phyloP scores from a whole-genome alignment of 2,113 vertebrate genomes.

The Tragelaphus buxtoni region DNA sequence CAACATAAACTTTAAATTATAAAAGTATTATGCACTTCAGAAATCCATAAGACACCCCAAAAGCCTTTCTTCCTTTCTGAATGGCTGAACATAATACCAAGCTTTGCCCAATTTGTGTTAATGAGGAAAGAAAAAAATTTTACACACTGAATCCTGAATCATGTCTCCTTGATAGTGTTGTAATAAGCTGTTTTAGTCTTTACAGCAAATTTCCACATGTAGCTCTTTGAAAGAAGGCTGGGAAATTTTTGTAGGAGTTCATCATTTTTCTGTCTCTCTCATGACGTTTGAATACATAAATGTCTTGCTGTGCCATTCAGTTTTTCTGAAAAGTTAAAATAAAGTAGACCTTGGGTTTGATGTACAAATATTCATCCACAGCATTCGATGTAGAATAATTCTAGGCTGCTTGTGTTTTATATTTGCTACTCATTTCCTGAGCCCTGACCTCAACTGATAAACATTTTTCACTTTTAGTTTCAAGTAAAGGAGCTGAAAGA shows the following conservation, averaged over 20 bases:
- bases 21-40: not conserved
- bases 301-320: not conserved
- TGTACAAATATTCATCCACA: not conserved
- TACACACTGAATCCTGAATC: not conserved
- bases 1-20: not conserved
- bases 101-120: not conserved
- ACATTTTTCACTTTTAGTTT: slow-evolving; percentile 18
- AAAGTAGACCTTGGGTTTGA: slow-evolving; percentile 1
- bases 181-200: not conserved
- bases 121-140: not conserved
- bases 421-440: not conserved
- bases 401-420: not conserved
- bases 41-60: not conserved
- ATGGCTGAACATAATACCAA: not conserved
- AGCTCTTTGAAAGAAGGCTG: not conserved
- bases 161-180: not conserved
- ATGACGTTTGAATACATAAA: not conserved
- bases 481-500: not conserved
- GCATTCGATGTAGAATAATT: not conserved
- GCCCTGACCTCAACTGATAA: not conserved
- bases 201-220: not conserved
- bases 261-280: not conserved
- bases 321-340: slow-evolving; percentile 15
- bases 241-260: not conserved
- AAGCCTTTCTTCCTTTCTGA: not conserved